phyloP scores from a whole-genome alignment of 2,888 invertebrate species.

The Brenthis hecate region DNA sequence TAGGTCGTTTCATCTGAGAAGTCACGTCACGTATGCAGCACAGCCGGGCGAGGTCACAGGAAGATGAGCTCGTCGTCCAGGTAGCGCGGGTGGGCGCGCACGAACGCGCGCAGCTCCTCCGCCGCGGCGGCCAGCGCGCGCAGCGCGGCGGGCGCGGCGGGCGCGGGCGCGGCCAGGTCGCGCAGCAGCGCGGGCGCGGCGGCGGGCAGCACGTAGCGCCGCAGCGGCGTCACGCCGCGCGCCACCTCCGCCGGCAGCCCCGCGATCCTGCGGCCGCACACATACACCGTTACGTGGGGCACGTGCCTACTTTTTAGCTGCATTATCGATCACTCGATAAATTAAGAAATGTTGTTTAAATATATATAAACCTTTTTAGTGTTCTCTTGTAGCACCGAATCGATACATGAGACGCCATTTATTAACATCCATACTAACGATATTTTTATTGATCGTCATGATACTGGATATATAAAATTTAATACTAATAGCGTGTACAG shows the following conservation, averaged over 20 bases:
- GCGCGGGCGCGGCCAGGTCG: slow-evolving; percentile 43
- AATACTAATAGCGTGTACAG: too few species aligned
- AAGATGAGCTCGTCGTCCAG: slow-evolving; percentile 55
- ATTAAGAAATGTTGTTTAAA: too few species aligned
- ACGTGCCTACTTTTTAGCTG: too few species aligned
- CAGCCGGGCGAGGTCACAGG: slow-evolving; percentile 11
- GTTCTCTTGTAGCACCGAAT: too few species aligned
- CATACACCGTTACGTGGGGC: background rate
- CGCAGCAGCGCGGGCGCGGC: slow-evolving; percentile 49
- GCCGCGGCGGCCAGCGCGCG: slow-evolving; percentile 8
- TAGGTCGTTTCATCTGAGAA: too few species aligned
- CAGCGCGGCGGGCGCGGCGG: slow-evolving; percentile 18
- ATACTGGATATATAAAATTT: too few species aligned
- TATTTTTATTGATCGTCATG: too few species aligned
- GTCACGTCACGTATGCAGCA: too few species aligned
- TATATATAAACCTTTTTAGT: too few species aligned
- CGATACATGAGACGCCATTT: too few species aligned
- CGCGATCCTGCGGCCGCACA: slow-evolving; percentile 43
- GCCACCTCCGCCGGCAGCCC: slow-evolving; percentile 52
- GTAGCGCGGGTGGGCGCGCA: slow-evolving; percentile 51
- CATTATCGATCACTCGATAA: too few species aligned
- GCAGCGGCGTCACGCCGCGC: slow-evolving; percentile 56
- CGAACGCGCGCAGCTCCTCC: slow-evolving; percentile 37
- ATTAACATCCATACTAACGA: too few species aligned
- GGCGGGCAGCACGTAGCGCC: slow-evolving; percentile 63